Conservation (phyloP, 2,113 vertebrate species). For the Grus americana region DNA sequence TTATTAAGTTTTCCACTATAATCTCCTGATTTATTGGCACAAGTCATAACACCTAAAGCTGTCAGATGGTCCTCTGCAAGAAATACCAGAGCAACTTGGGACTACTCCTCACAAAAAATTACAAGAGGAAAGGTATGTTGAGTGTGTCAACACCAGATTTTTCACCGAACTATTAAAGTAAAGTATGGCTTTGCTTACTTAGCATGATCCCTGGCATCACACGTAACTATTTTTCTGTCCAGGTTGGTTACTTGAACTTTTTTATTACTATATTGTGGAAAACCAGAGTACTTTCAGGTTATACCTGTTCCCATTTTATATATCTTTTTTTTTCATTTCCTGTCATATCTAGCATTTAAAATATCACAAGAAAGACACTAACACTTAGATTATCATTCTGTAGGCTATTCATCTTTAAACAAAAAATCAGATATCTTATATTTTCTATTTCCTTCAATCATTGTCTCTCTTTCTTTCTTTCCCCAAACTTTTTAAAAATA, state of each 20-base stretch:
- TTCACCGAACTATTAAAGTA: background rate
- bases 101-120: background rate
- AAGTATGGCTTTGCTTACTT: background rate
- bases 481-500: background rate
- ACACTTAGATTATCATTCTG: background rate
- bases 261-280: background rate
- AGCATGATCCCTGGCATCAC: background rate
- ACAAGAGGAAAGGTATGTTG: background rate
- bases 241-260: background rate
- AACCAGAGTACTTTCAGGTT: background rate
- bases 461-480: background rate
- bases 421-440: background rate
- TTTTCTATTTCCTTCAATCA: background rate
- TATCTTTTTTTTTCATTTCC: background rate
- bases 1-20: background rate
- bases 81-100: background rate
- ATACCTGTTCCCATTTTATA: background rate
- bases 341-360: background rate
- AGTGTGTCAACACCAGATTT: background rate
- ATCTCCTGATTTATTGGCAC: background rate
- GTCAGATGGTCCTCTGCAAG: background rate
- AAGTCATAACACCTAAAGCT: background rate
- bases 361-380: background rate
- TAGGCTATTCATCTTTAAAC: background rate
- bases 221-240: background rate